Conservation (phyloP, 2,797 vertebrate genomes). For the Xenentodon cancila region DNA sequence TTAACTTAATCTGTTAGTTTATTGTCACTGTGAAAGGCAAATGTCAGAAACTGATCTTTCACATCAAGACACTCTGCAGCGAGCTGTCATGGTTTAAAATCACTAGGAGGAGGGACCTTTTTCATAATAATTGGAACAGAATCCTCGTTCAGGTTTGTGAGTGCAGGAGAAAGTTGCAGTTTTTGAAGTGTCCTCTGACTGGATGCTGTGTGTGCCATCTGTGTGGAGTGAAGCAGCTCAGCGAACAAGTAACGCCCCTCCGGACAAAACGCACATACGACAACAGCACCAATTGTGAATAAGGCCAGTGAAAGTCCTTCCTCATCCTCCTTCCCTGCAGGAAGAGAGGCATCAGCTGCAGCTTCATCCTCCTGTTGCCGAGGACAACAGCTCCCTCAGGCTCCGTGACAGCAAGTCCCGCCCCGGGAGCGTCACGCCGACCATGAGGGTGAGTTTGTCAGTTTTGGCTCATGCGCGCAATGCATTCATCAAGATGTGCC, state of each 20-base stretch:
- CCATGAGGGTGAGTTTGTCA: slow-evolving; percentile 87
- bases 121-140: background rate
- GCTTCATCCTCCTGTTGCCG: slow-evolving; percentile 80
- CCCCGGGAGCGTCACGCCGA: slow-evolving; percentile 85
- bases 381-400: slow-evolving; percentile 84
- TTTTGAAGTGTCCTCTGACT: slow-evolving; percentile 39
- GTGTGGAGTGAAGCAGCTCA: slow-evolving; percentile 50
- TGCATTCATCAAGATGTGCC: slow-evolving; percentile 42
- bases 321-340: slow-evolving; percentile 77
- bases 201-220: slow-evolving; percentile 47
- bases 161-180: slow-evolving; percentile 9
- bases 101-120: background rate
- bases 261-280: slow-evolving; percentile 45
- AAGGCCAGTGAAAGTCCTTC: slow-evolving; percentile 63
- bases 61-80: too few relatives aligned
- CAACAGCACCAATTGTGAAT: slow-evolving; percentile 47
- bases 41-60: too few relatives aligned
- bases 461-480: slow-evolving; percentile 22
- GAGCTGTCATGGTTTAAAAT: background rate
- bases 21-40: too few relatives aligned
- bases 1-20: too few relatives aligned
- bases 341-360: slow-evolving; percentile 91
- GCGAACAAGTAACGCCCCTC: slow-evolving; percentile 48
- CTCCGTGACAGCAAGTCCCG: slow-evolving; percentile 88
- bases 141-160: slow-evolving; percentile 10